phyloP scores from a whole-genome alignment of 2,797 vertebrate genomes.

The Galaxias olidus region DNA sequence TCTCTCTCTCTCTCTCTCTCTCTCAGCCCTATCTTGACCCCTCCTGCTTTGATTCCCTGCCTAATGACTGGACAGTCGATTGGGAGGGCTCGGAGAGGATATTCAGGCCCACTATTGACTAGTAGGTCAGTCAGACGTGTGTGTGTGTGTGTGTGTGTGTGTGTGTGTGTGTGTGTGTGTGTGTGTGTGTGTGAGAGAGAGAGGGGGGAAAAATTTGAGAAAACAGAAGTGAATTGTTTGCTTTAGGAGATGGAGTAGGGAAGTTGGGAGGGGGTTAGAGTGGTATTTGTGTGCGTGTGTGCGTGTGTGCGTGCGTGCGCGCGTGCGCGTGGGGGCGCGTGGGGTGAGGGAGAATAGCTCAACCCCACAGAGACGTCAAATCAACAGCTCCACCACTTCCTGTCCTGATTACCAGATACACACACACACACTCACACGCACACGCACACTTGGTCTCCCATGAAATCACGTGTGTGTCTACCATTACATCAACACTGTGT shows the following conservation, averaged over 20 bases:
- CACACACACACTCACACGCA: constrained; percentile 54
- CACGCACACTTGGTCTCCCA: not conserved
- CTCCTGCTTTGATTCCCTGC: too few species aligned
- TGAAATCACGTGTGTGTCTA: too few species aligned
- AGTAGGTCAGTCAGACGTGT: constrained; percentile 34
- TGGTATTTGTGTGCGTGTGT: constrained; percentile 17
- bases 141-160: constrained; percentile 35
- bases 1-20: too few species aligned
- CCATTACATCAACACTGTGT: too few species aligned
- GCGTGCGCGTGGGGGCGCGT: constrained; percentile 29
- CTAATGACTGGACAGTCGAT: too few species aligned
- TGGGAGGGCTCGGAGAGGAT: too few species aligned
- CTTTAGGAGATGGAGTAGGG: constrained; percentile 61
- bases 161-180: constrained; percentile 19
- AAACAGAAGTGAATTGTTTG: constrained; percentile 24
- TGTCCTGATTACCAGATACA: constrained; percentile 62
- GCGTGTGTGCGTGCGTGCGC: constrained; percentile 28
- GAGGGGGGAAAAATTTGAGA: constrained; percentile 7
- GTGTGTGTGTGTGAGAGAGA: constrained; percentile 5
- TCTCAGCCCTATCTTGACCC: too few species aligned
- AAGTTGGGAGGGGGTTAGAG: constrained; percentile 51
- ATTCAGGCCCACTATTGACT: constrained; percentile 18
- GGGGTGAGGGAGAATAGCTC: constrained; percentile 50
- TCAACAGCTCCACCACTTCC: constrained; percentile 53
- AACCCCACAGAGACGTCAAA: constrained; percentile 55